A percentile compares a stretch with the other conserved stretches of the same genome.
Evolutionary conservation across 92 coral and sea anemone genomes (phyloP).

Genomic region (Epizoanthus rinbou): DNA sequence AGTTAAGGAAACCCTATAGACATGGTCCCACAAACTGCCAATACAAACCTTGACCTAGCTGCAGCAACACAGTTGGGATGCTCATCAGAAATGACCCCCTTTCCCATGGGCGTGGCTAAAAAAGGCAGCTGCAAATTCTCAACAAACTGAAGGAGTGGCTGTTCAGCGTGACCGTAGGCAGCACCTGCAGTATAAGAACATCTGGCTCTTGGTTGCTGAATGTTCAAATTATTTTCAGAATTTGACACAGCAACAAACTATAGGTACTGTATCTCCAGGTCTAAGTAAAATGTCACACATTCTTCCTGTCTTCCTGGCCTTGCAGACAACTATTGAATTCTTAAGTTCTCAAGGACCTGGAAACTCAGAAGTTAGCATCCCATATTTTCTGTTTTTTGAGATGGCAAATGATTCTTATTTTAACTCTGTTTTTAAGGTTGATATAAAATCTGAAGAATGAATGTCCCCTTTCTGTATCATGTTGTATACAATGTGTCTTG

Average conservation of each 20-base stretch:
- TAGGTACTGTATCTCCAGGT: background rate
- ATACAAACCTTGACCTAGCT: constrained; percentile 82
- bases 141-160: constrained; percentile 66
- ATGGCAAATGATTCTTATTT: too few relatives aligned
- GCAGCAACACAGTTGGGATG: constrained; percentile 93
- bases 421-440: too few relatives aligned
- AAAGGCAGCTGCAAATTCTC: constrained; percentile 82
- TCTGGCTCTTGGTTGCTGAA: background rate
- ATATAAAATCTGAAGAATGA: too few relatives aligned
- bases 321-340: too few relatives aligned
- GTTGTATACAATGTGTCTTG: background rate
- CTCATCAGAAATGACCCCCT: constrained; percentile 95
- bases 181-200: constrained; percentile 62
- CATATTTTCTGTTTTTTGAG: too few relatives aligned
- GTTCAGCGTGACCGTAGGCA: constrained; percentile 86
- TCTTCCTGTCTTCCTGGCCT: too few relatives aligned
- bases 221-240: background rate
- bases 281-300: too few relatives aligned
- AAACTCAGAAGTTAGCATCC: too few relatives aligned
- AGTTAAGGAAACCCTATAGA: too few relatives aligned
- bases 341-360: too few relatives aligned
- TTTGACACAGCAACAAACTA: background rate
- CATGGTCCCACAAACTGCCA: background rate
- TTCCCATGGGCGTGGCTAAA: constrained; percentile 99
- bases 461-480: too few relatives aligned